Evolutionary conservation across 2,888 invertebrate genomes (phyloP).

Genomic region (Scaptodrosophila latifasciaeformis): DNA sequence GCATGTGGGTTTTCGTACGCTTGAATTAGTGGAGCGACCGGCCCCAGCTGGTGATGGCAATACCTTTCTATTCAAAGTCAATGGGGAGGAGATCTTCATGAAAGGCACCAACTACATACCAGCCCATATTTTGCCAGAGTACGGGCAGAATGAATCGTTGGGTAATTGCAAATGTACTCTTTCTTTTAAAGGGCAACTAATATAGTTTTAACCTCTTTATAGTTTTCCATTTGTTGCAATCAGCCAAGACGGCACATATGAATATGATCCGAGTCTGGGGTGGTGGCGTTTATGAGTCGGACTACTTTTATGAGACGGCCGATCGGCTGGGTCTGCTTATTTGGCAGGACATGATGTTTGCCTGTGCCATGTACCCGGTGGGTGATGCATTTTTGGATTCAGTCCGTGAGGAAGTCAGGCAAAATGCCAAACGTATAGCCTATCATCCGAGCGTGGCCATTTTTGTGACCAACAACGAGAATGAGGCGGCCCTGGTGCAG

Average conservation of each 20-base stretch:
- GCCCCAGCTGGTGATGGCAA: conserved; percentile 76
- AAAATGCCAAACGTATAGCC: conserved; percentile 88
- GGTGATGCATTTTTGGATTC: conserved; percentile 82
- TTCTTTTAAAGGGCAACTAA: background rate
- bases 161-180: background rate
- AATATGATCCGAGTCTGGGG: conserved; percentile 98
- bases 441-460: conserved; percentile 90
- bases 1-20: conserved; percentile 88
- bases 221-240: conserved; percentile 80
- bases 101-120: conserved; percentile 98
- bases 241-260: conserved; percentile 88
- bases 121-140: conserved; percentile 87
- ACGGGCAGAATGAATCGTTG: conserved; percentile 76
- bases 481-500: conserved; percentile 89
- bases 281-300: conserved; percentile 95
- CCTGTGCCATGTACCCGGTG: conserved; percentile 94
- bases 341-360: conserved; percentile 99
- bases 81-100: conserved; percentile 90
- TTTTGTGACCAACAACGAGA: conserved; percentile 98
- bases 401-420: conserved; percentile 85
- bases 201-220: conserved; percentile 12
- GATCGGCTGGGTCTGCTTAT: conserved; percentile 93
- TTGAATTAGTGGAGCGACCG: conserved; percentile 84
- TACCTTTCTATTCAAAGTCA: conserved; percentile 91
- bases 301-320: conserved; percentile 90